Evolutionary conservation across 2,888 invertebrate genomes (phyloP).

Genomic region (Halocaridina rubra): DNA sequence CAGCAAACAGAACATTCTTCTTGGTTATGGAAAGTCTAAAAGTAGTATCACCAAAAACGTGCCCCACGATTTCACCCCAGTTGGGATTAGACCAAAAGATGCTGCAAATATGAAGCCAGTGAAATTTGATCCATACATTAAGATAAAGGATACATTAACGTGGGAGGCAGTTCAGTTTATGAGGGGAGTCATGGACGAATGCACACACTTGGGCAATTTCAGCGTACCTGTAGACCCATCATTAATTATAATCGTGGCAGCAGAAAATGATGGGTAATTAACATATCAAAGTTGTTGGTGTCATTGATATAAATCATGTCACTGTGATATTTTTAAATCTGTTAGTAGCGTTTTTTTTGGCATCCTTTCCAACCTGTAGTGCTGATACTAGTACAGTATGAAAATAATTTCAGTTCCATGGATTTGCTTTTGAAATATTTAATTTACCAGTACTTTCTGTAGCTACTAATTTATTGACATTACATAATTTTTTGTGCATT

Average conservation of each 20-base stretch:
- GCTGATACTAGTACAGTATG: background rate
- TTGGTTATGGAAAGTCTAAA: constrained; percentile 11
- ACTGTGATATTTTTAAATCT: background rate
- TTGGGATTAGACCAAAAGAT: constrained; percentile 2
- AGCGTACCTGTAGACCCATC: constrained; percentile 86
- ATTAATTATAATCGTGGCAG: constrained; percentile 90
- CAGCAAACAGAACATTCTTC: background rate
- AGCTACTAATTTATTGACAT: no score
- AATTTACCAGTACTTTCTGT: no score
- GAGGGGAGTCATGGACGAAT: constrained; percentile 92
- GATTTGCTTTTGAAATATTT: background rate
- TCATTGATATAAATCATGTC: background rate
- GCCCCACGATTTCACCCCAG: constrained; percentile 17
- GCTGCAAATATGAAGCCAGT: constrained; percentile 8
- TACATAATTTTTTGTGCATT: no score
- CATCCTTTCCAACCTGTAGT: background rate
- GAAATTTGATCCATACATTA: constrained; percentile 54
- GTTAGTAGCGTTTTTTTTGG: background rate
- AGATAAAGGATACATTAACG: constrained; percentile 52
- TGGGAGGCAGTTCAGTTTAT: constrained; percentile 64
- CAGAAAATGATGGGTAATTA: constrained; percentile 80
- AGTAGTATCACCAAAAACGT: background rate
- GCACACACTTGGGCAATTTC: constrained; percentile 95
- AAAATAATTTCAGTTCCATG: background rate
- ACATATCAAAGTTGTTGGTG: background rate